phyloP scores from a whole-genome alignment of 2,888 invertebrate genomes.

The Cotesia congregata region DNA sequence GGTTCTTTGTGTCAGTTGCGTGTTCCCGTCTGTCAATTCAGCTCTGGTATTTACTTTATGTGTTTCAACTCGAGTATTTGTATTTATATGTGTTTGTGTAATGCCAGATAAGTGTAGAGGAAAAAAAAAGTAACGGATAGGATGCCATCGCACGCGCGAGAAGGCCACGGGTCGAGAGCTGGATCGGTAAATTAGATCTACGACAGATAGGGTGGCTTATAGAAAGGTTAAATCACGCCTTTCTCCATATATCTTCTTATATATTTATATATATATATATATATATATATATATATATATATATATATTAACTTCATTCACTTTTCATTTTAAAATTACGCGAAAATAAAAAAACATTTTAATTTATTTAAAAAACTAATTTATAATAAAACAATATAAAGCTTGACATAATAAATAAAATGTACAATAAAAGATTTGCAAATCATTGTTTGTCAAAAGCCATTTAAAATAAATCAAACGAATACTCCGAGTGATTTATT shows the following conservation, averaged over 20 bases:
- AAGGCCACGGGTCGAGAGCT: background rate
- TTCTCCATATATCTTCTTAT: background rate
- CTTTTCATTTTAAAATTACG: background rate
- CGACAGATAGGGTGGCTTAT: conserved; percentile 1
- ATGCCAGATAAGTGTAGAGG: background rate
- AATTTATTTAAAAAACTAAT: background rate
- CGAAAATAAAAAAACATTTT: background rate
- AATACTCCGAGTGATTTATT: background rate
- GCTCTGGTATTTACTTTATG: background rate
- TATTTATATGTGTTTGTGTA: background rate
- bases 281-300: background rate
- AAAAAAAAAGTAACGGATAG: background rate
- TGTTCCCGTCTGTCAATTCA: conserved; percentile 5
- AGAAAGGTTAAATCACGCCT: conserved; percentile 1
- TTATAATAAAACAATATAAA: background rate
- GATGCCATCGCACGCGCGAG: conserved; percentile 1
- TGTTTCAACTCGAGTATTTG: background rate
- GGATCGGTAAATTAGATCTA: background rate
- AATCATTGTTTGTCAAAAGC: background rate
- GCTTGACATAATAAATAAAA: background rate
- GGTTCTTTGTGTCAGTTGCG: conserved; percentile 8
- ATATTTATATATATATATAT: background rate
- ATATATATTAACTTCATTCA: background rate
- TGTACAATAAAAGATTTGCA: background rate
- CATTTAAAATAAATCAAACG: background rate